Evolutionary conservation across 2,797 vertebrate species (phyloP).

Genomic region (Coregonus ussuriensis): DNA sequence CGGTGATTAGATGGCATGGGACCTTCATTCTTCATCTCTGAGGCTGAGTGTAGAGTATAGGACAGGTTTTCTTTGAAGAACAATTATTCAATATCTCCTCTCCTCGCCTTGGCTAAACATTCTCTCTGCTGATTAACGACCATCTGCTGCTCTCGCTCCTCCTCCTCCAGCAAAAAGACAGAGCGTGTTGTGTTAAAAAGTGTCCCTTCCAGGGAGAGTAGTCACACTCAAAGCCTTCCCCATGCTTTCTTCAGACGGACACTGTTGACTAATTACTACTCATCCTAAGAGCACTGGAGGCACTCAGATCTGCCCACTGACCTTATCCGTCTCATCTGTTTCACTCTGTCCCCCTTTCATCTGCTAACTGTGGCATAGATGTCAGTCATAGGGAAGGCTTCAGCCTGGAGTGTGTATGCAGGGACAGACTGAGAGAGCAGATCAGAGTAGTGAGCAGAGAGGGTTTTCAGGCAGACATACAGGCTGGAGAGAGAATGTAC

Average conservation of each 20-base stretch:
- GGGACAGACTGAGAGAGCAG: not conserved
- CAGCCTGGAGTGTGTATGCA: not conserved
- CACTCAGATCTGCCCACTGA: conserved; percentile 8
- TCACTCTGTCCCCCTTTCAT: not conserved
- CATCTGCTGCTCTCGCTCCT: conserved; percentile 16
- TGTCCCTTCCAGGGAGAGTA: not conserved
- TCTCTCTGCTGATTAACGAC: conserved; percentile 19
- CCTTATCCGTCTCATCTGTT: conserved; percentile 13
- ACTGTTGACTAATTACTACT: not conserved
- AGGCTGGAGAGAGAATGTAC: not conserved
- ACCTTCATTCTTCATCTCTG: not conserved
- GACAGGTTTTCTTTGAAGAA: not conserved
- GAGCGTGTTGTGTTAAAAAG: conserved; percentile 14
- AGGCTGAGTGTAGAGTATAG: not conserved
- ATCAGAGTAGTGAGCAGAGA: not conserved
- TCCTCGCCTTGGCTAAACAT: conserved; percentile 5
- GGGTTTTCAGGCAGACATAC: not conserved
- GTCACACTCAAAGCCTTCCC: conserved; percentile 5
- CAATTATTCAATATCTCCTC: not conserved
- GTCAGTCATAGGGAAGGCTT: not conserved
- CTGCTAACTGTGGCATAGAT: not conserved
- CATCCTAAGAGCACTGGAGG: conserved; percentile 9
- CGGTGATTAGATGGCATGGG: not conserved
- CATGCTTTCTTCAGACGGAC: not conserved
- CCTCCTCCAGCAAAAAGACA: not conserved